Conservation (phyloP, 2,113 vertebrate species). For the Brienomyrus brachyistius region DNA sequence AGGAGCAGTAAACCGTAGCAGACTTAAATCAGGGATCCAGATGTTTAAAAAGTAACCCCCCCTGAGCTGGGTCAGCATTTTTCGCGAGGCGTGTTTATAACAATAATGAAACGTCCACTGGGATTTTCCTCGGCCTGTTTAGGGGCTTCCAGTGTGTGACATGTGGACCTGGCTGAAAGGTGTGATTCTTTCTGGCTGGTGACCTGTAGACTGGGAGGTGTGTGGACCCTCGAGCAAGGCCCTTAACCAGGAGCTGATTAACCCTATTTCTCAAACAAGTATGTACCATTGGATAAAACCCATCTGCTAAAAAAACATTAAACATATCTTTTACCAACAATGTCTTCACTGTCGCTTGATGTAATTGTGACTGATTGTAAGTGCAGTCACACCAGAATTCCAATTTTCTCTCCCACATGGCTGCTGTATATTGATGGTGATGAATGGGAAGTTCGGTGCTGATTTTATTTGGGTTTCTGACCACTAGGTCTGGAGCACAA, state of each 20-base stretch:
- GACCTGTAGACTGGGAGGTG: not conserved
- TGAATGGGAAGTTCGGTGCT: slow-evolving; percentile 13
- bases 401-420: slow-evolving; percentile 23
- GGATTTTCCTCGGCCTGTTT: not conserved
- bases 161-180: not conserved
- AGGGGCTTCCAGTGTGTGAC: not conserved
- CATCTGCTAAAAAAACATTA: not conserved
- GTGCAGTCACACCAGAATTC: not conserved
- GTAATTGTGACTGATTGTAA: not conserved
- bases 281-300: not conserved
- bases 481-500: not conserved
- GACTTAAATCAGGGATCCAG: not conserved
- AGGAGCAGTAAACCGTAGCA: not conserved
- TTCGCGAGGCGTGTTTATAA: not conserved
- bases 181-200: not conserved
- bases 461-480: slow-evolving; percentile 21
- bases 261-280: not conserved
- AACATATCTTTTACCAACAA: not conserved
- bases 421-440: not conserved
- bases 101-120: not conserved
- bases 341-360: not conserved
- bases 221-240: not conserved
- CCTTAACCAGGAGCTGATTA: not conserved
- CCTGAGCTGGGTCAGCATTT: not conserved
- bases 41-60: not conserved